Evolutionary conservation across 2,797 vertebrate species (phyloP).

Genomic region (Clarias fuscus): DNA sequence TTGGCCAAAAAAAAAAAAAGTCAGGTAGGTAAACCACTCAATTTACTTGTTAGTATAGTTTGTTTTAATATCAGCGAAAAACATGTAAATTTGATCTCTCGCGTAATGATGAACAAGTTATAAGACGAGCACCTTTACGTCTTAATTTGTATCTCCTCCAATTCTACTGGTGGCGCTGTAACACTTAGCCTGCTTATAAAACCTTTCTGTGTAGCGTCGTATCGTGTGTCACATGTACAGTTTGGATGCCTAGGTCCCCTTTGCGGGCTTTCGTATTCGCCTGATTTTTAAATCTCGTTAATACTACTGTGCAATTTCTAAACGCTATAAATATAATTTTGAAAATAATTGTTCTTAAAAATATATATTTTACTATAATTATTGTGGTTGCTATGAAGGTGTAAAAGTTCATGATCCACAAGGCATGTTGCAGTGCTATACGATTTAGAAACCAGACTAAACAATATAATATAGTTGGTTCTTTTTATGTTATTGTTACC

Average conservation of each 20-base stretch:
- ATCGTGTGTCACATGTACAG: background rate
- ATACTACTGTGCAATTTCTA: background rate
- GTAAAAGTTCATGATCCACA: background rate
- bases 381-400: background rate
- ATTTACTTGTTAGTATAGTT: background rate
- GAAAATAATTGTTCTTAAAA: background rate
- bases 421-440: background rate
- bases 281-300: background rate
- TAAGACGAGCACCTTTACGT: background rate
- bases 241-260: background rate
- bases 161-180: background rate
- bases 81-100: background rate
- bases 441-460: background rate
- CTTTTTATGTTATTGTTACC: background rate
- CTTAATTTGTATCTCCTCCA: background rate
- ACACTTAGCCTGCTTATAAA: background rate
- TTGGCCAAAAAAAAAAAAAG: background rate
- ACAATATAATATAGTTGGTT: background rate
- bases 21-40: background rate
- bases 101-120: background rate
- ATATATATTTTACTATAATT: no score
- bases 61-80: background rate
- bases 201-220: background rate
- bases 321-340: background rate
- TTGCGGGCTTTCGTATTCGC: background rate